These are phyloP conservation scores for Monopis laevigella DNA, from an alignment of 2,888 invertebrate species.

Conservation along the genomic window DNA sequence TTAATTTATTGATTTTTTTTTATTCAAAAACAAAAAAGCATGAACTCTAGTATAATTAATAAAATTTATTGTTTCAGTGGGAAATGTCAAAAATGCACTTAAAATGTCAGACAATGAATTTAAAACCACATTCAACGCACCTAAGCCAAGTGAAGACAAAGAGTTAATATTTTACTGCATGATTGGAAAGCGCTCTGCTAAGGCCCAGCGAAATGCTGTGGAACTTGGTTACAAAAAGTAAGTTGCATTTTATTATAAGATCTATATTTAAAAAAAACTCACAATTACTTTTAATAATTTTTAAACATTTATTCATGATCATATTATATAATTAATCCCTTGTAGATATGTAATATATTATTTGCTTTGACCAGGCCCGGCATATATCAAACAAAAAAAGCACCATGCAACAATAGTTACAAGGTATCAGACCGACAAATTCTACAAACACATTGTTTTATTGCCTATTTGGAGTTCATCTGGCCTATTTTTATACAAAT, in stretches of 20 bases:
- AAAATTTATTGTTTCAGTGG: conserved; percentile 47
- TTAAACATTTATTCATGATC: not conserved
- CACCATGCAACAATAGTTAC: no score
- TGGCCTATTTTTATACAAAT: no score
- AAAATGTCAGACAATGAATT: conserved; percentile 62
- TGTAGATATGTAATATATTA: no score
- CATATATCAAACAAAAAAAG: no score
- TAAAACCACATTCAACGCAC: conserved; percentile 57
- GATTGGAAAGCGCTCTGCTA: conserved; percentile 72
- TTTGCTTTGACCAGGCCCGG: no score
- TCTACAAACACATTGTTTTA: no score
- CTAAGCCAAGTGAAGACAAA: conserved; percentile 66
- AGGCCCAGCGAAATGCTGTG: conserved; percentile 67
- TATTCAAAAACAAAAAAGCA: not conserved
- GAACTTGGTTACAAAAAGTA: conserved; percentile 71
- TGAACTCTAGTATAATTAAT: not conserved
- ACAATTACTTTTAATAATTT: not conserved
- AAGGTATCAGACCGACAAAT: no score
- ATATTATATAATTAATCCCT: no score
- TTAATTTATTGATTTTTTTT: no score
- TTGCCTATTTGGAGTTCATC: no score
- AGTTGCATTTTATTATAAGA: conserved; percentile 22
- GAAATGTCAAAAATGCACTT: conserved; percentile 50
- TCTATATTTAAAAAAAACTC: not conserved
- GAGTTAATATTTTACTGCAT: conserved; percentile 76